Evolutionary conservation across 1,140 invertebrate species (phyloP), one percentile per base, ranked within the genome.

Genomic region (Varroa destructor): DNA sequence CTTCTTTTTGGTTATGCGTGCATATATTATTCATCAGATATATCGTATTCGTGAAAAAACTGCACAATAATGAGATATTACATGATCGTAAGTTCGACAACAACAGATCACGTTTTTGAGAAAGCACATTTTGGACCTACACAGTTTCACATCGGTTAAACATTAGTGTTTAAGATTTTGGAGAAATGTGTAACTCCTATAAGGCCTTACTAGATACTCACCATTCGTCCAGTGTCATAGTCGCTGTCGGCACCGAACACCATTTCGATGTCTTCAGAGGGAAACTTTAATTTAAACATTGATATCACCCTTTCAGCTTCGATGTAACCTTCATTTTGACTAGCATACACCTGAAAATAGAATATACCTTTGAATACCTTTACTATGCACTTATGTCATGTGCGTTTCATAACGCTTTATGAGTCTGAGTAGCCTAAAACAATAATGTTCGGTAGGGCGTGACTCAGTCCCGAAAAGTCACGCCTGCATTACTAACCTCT

Each of bases 241-340:
- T 93, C 90, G 0, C 89, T 91, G 76, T 94, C 89, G 74, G 88
- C 86, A 0, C 88, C 88, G 75, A 96, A 85, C 73, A 97, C 86
- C 61, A 93, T 87, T 71, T 89, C 84, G 1, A 87, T 77, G 77
- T 91, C 86, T 57, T 85, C 83, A 71, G 83, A 80, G 40, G 83
- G 77, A 79, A 84, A 88, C 78, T 87, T 84, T 75, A 84, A 84
- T 73, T 84, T 83, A 75, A 90, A 86, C 75, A 86, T 84, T 74
- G 84, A 85, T 72, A 88, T 87, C 4, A 97, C 84, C 76, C 86
- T 82, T 3, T 84, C 82, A 0, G 86, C 79, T 6, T 81, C 82
- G 0, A 89, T 78, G 57, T 84, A 79, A 71, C 82, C 76, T 43
- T 75, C 73, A 51, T 75, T 77, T 1, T 73, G 74, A 51, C 77